Base-by-base conservation (phyloP, 2,113 vertebrate species). In the Eulemur rufifrons region DNA sequence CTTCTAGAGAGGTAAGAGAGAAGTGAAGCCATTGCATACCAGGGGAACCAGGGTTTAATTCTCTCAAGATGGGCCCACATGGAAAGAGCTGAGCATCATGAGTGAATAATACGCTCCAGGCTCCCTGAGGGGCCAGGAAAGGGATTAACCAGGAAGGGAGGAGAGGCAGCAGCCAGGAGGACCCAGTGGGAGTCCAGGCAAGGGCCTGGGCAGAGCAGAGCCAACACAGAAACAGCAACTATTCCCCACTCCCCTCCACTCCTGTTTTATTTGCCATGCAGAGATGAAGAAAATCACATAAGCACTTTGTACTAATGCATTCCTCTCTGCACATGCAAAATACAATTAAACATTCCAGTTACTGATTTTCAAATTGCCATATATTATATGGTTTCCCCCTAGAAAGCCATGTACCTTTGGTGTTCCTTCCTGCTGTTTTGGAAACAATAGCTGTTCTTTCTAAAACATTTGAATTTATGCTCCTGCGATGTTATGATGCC, bases 381-480 rank as follows among this genome's bases (percentile, higher is more conserved):
- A 27, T 50, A 59, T 42, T 23, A 45, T 17, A 42, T 37, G 13
- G 39, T 61, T 45, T 73, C 45, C 83, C 82, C 86, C 86, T 17
- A 63, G 84, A 93, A 68, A 96, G 82, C 29, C 77, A 71, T 45
- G 92, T 59, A 39, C 42, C 1, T 66, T 81, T 39, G 25, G 34
- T 74, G 74, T 84, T 86, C 74, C 7, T 82, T 71, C 77, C 32
- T 82, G 11, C 14, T 83, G 29, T 73, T 91, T 54, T 63, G 13
- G 45, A 52, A 95, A 93, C 56, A 45, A 69, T 86, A 77, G 64
- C 1, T 14, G 2, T 69, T 91, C 77, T 78, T 92, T 76, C 85
- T 78, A 93, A 83, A 91, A 61, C 37, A 74, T 54, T 8, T 37
- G 21, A 50, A 85, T 77, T 12, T 50, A 91, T 56, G 85, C 11